These are phyloP conservation scores for Daktulosphaira vitifoliae DNA, from an alignment of 1,140 invertebrate genomes.

Conservation along the genomic window DNA sequence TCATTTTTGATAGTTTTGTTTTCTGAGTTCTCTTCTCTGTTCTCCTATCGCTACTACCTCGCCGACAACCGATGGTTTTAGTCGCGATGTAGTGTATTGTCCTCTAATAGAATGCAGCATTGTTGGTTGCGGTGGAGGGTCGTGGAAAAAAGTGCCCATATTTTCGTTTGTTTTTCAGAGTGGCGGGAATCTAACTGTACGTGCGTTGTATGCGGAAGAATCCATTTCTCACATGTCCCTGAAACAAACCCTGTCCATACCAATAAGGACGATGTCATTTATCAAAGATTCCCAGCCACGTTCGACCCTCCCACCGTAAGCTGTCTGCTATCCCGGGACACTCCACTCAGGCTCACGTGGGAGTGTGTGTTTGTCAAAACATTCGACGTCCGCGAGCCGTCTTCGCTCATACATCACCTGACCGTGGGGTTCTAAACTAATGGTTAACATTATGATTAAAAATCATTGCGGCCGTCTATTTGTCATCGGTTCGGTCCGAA, in stretches of 20 bases:
- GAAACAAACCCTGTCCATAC: slow-evolving; percentile 34
- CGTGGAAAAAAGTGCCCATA: slow-evolving; percentile 20
- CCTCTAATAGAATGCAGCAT: slow-evolving; percentile 28
- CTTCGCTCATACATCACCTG: slow-evolving; percentile 26
- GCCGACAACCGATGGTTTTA: neutral
- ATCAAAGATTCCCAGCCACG: slow-evolving; percentile 29
- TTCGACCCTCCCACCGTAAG: too few relatives aligned
- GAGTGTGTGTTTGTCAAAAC: neutral
- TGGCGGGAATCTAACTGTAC: slow-evolving; percentile 16
- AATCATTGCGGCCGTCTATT: slow-evolving; percentile 32
- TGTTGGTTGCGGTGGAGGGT: neutral
- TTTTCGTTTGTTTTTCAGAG: slow-evolving; percentile 1
- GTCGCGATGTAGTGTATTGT: slow-evolving; percentile 9
- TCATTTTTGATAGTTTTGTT: slow-evolving; percentile 27
- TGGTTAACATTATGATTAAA: slow-evolving; percentile 29
- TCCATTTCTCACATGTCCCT: slow-evolving; percentile 33
- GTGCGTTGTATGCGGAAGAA: slow-evolving; percentile 31
- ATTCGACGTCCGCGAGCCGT: slow-evolving; percentile 7
- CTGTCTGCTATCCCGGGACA: neutral
- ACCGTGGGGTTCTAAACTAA: neutral
- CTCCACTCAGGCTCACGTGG: neutral
- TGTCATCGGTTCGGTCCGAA: slow-evolving; percentile 28
- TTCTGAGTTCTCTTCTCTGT: neutral
- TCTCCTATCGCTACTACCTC: neutral
- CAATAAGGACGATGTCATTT: slow-evolving; percentile 33